Base-by-base conservation (phyloP, 2,888 invertebrate species). In the Xanthia togata region DNA sequence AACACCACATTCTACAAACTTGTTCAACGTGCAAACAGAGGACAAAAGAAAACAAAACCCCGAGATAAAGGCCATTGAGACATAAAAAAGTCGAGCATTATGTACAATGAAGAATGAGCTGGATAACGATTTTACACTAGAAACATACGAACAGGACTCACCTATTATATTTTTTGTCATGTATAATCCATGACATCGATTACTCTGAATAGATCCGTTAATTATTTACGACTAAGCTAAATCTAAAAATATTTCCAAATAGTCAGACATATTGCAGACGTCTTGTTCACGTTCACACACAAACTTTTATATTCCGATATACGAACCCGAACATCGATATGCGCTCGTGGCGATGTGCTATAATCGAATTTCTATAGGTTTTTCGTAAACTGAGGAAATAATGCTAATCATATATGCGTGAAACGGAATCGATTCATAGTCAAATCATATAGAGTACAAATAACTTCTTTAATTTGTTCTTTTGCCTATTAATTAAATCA, bases 201-300 rank as follows among this genome's bases (percentile, higher is more conserved):
- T 90, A 90, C 88, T 90, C 81, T 91, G 89, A 90, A 91, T 91
- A 91, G 89, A 85, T 91, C 87, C 85, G 83, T 88, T 91, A 90
- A 92, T 90, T 92, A 93, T 92, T 91, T 93, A 93, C 89, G 89
- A 93, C 91, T 93, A 95, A 88, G 91, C 91, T 94, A 93, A 94
- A 93, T 95, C 96, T 96, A 96, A 96, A 96, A 96, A 96, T 96
- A 96, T 96, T 96, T 95, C 95, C 93, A 96, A 96, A 95, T 95
- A 94, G 96, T 96, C 96, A 94, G 96, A 96, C 96, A 96, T 96
- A 96, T 96, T 96, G 96, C 94, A 96, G 96, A 96, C 96, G 95
- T 96, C 94, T 96, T 93, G 92, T 92, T 94, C 94, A 93, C 93
- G 90, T 91, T 91, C 92, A 92, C 92, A 93, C 91, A 93, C 93